phyloP scores from a whole-genome alignment of 1,140 invertebrate species.

The Akabosia matsudoensis region DNA sequence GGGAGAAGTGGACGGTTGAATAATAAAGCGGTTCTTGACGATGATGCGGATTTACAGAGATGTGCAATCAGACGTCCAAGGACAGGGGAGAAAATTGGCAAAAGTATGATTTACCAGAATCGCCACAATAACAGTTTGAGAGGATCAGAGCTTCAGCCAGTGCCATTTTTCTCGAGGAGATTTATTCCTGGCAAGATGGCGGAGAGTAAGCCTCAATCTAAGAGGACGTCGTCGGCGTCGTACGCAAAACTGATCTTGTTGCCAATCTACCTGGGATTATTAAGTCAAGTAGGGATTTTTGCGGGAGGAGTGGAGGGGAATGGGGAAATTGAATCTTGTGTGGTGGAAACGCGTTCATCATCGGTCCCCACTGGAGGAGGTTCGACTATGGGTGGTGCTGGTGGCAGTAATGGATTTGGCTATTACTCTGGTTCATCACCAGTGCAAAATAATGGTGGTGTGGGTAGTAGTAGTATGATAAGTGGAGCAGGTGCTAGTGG shows the following conservation, averaged over 20 bases:
- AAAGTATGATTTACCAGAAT: neutral
- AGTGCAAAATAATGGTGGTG: constrained; percentile 17
- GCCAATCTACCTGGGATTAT: constrained; percentile 8
- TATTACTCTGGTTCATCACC: constrained; percentile 14
- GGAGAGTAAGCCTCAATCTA: neutral
- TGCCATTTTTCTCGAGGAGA: constrained; percentile 13
- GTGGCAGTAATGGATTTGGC: constrained; percentile 4
- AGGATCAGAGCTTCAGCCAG: neutral
- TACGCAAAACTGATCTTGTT: neutral
- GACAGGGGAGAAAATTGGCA: neutral
- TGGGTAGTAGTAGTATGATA: neutral
- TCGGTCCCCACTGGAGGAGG: neutral
- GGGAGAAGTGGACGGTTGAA: neutral
- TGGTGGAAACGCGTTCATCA: constrained; percentile 30
- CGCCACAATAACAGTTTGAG: neutral
- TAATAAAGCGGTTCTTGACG: neutral
- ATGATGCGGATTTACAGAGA: neutral
- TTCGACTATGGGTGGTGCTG: constrained; percentile 8
- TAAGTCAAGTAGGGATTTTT: neutral
- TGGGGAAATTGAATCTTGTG: constrained; percentile 39
- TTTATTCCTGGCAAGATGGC: neutral
- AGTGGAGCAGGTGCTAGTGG: neutral
- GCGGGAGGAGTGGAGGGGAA: constrained; percentile 17
- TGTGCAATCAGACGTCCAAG: neutral
- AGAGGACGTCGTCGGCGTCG: neutral